Evolutionary conservation across 2,113 vertebrate species (phyloP).

Genomic region (Hippocampus zosterae): DNA sequence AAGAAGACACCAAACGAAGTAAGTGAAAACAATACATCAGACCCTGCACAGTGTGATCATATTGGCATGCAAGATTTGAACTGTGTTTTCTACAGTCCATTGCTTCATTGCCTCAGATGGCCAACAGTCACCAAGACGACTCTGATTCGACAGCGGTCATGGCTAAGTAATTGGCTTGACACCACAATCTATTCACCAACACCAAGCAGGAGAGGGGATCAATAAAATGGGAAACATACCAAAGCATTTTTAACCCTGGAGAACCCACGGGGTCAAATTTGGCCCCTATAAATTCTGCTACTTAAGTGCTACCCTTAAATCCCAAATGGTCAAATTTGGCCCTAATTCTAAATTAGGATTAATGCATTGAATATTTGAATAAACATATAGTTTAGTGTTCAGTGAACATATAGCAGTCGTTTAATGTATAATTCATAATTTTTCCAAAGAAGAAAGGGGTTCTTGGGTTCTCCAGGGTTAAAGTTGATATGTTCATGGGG

Average conservation of each 20-base stretch:
- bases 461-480: no score
- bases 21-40: constrained; percentile 35
- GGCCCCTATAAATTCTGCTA: no score
- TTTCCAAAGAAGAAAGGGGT: no score
- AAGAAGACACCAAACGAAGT: constrained; percentile 19
- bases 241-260: constrained; percentile 11
- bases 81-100: not conserved
- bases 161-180: constrained; percentile 51
- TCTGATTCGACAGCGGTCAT: constrained; percentile 20
- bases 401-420: no score
- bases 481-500: not conserved
- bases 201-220: constrained; percentile 1
- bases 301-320: no score
- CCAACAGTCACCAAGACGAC: not conserved
- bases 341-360: no score
- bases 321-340: no score
- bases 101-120: constrained; percentile 30
- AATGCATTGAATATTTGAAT: no score
- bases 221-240: constrained; percentile 25
- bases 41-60: constrained; percentile 13
- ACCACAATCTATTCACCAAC: constrained; percentile 13
- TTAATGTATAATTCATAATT: no score
- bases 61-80: not conserved
- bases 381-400: no score
- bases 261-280: no score